Base-by-base conservation (phyloP, 2,797 vertebrate species). In the Micrastur ruficollis region DNA sequence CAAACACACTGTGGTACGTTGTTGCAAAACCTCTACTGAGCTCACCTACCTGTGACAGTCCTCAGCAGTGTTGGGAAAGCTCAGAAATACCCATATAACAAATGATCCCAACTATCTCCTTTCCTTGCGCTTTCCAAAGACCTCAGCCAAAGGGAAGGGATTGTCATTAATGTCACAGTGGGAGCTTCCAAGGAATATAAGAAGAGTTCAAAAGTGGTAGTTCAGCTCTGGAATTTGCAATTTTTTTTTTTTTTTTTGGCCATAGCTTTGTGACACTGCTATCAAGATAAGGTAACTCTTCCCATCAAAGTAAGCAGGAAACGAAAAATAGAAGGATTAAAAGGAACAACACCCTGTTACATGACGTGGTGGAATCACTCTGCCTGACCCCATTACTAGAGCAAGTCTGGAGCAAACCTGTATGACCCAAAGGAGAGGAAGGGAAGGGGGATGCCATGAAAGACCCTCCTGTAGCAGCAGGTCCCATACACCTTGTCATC, bases 1-100 rank as follows among this genome's bases (percentile, higher is more conserved):
- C 31, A n/a, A 65, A 29, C 27, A 2, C 1, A 1, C 4, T 0
- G 1, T 13, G 34, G 47, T 5, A 34, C 20, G 6, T 25, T 6
- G 0, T 1, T 15, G 36, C 31, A 59, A 70, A 65, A 46, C 53
- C 59, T 86, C 34, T 40, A 23, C 62, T 15, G 49, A 92, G 56
- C n/a, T 75, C 55, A 31, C 31, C 44, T 56, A 25, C 27, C n/a
- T 87, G 61, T 19, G 18, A 34, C 5, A 5, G 38, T 26, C 61
- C 80, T 67, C 63, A 52, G 2, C 29, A 19, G 19, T 0, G 27
- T 22, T 12, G 6, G 13, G 29, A 67, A 34, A 59, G 44, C 65
- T 87, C 82, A 67, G 44, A 31, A 81, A 78, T 3, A 4, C 7
- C 49, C 46, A 49, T 9, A 16, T 58, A 52, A 34, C 11, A 3